Conservation (phyloP, 2,797 vertebrate genomes). For the Lithobates sylvaticus region DNA sequence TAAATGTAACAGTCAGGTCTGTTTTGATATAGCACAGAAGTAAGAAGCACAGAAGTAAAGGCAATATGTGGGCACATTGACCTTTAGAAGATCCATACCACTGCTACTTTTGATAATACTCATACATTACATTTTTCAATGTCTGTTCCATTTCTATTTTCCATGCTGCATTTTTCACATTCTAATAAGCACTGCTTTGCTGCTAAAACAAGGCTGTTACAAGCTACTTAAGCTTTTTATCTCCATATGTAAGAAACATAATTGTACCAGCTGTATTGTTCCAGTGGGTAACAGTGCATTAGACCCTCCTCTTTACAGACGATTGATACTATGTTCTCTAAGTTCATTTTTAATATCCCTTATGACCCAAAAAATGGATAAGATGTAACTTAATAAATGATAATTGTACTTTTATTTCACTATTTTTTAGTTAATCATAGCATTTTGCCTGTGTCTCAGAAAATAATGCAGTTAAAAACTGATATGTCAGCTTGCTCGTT, state of each 20-base stretch:
- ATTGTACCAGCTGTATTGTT: slow-evolving; percentile 14
- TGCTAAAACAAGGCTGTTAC: slow-evolving; percentile 6
- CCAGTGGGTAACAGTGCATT: slow-evolving; percentile 4
- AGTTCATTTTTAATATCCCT: background rate
- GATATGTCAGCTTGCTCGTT: no score
- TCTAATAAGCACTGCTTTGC: slow-evolving; percentile 9
- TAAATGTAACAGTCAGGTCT: no score
- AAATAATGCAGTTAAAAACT: no score
- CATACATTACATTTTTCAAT: background rate
- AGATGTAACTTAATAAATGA: background rate
- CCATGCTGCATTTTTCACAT: background rate
- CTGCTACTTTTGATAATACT: background rate
- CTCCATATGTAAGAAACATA: slow-evolving; percentile 16
- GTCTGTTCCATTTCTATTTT: background rate
- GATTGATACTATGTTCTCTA: background rate
- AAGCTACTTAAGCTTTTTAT: slow-evolving; percentile 17
- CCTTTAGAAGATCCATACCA: background rate
- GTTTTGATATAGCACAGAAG: no score
- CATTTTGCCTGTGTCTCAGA: background rate
- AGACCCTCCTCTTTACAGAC: background rate
- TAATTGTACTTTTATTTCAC: background rate
- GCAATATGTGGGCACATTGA: background rate
- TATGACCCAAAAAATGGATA: background rate
- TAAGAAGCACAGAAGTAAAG: no score
- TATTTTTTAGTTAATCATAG: no score